phyloP scores from a whole-genome alignment of 2,113 vertebrate genomes.

The Sigmodon hispidus region DNA sequence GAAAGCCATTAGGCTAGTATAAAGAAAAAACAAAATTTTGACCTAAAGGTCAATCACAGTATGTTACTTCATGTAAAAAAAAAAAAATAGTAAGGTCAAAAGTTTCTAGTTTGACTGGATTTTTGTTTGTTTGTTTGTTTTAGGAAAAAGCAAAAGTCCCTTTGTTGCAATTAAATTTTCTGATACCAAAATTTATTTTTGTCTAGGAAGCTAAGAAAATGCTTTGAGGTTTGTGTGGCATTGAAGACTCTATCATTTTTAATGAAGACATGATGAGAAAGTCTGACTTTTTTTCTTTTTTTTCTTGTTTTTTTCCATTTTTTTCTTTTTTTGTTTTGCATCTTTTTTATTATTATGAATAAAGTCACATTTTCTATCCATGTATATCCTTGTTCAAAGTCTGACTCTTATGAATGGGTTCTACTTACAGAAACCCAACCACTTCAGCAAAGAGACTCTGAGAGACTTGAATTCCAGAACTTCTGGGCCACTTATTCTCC shows the following conservation, averaged over 20 bases:
- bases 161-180: neutral
- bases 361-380: too few relatives aligned
- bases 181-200: neutral
- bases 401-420: neutral
- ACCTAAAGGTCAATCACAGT: neutral
- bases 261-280: conserved; percentile 38
- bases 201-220: neutral
- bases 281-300: neutral
- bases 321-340: too few relatives aligned
- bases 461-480: neutral
- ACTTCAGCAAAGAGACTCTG: neutral
- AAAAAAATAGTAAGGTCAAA: neutral
- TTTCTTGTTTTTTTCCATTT: too few relatives aligned
- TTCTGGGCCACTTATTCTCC: neutral
- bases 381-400: too few relatives aligned
- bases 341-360: too few relatives aligned
- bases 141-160: neutral
- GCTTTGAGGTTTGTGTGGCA: neutral
- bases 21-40: neutral
- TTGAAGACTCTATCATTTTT: conserved; percentile 33
- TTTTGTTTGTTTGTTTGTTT: neutral
- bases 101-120: neutral
- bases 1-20: neutral
- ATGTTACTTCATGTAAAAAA: neutral
- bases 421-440: neutral